Base-by-base conservation (phyloP, 92 coral and sea anemone genomes). In the Palythoa grandiflora region DNA sequence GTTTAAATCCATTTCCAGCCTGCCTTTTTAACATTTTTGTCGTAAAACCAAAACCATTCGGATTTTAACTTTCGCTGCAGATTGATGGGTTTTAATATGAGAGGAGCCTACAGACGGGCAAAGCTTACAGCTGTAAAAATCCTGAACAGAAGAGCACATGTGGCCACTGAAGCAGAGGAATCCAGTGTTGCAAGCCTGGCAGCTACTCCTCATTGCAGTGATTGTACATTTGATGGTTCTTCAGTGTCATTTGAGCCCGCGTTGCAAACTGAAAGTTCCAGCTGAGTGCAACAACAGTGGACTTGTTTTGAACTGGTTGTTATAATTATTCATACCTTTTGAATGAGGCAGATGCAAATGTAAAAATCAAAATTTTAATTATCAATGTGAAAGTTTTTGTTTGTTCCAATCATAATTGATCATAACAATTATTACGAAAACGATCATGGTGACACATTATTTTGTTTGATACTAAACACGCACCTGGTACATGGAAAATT, bases 41-140 rank as follows among this genome's bases (percentile, higher is more conserved):
- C 28, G 28, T 44, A 44, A 2, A 63, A 7, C 1, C 35, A 9
- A 3, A 63, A 63, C 70, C 20, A 63, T 3, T 40, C 4, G 50
- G 6, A 8, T 38, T 40, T 63, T 73, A 1, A 17, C 6, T 73
- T 19, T 37, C 54, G 55, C 83, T 86, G n/a, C 88, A 97, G 99
- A 75, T 75, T 94, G 87, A 79, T 97, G 80, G 99, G 99, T 2
- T 95, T 95, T 44, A 97, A 94, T 84, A 92, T 97, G 94, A 84
- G 94, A 38, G 85, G 87, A 5, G 99, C 92, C 51, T 95, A 97
- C 92, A 95, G 98, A 70, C 91, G 96, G 50, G 97, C 98, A 3
- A 93, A 94, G 61, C 87, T 97, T 19, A 92, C 98, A 9, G 95
- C 99, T 5, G 89, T 97, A 68, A 93, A 95, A 14, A 87, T 97